Evolutionary conservation across 2,888 invertebrate species (phyloP).

Genomic region (Limnephilus lunatus): DNA sequence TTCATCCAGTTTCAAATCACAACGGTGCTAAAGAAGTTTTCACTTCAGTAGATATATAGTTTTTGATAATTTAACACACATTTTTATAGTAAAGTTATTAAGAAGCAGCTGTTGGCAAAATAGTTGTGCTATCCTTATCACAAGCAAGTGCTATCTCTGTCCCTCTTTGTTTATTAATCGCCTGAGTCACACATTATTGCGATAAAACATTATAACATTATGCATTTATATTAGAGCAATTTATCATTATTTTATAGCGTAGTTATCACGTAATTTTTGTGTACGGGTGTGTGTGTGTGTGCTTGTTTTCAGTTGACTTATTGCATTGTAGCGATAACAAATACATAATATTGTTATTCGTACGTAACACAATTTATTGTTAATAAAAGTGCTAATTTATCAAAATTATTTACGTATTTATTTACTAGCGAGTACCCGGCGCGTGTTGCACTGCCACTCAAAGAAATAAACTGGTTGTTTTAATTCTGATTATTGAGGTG

Average conservation of each 20-base stretch:
- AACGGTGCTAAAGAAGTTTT: too few species aligned
- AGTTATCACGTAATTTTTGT: not conserved
- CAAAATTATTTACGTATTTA: not conserved
- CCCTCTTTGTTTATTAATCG: not conserved
- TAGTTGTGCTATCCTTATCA: not conserved
- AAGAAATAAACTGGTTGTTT: too few species aligned
- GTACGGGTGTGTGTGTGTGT: not conserved
- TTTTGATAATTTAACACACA: too few species aligned
- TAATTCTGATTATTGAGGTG: too few species aligned
- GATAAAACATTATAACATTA: not conserved
- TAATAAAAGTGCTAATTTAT: not conserved
- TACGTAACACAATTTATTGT: not conserved
- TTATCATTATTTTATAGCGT: not conserved
- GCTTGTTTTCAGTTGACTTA: not conserved
- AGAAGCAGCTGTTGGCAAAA: not conserved
- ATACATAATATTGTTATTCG: not conserved
- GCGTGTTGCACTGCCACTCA: too few species aligned
- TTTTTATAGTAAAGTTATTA: not conserved
- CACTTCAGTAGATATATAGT: too few species aligned
- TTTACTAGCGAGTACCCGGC: too few species aligned
- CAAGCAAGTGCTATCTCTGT: not conserved
- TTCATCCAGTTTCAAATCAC: too few species aligned
- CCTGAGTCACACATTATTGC: not conserved
- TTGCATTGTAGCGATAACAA: not conserved
- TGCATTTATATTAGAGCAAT: not conserved